Evolutionary conservation across 1,140 invertebrate genomes (phyloP).

Genomic region (Drosophila willistoni): DNA sequence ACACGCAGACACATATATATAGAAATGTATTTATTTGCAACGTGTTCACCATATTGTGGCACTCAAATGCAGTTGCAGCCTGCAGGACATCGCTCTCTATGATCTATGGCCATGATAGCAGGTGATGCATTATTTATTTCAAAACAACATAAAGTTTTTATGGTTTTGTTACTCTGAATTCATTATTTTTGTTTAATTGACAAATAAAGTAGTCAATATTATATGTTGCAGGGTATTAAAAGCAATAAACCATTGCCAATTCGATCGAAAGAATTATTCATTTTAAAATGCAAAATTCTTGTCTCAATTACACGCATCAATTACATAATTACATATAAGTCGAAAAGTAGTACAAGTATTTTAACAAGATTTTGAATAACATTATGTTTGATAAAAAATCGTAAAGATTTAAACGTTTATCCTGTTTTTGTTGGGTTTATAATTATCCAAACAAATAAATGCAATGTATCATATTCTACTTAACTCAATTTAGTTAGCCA

Average conservation of each 20-base stretch:
- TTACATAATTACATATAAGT: too few relatives aligned
- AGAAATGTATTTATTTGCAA: not conserved
- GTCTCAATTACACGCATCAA: too few relatives aligned
- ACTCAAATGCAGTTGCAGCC: not conserved
- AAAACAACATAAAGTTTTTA: not conserved
- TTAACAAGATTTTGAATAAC: too few relatives aligned
- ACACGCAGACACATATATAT: not conserved
- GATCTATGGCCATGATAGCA: not conserved
- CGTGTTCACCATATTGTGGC: not conserved
- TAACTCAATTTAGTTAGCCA: too few relatives aligned
- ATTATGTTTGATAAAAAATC: too few relatives aligned
- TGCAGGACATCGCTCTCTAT: not conserved
- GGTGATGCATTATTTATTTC: conserved; percentile 8
- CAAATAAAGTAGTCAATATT: not conserved
- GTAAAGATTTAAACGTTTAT: too few relatives aligned
- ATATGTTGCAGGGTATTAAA: too few relatives aligned
- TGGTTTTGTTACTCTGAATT: too few relatives aligned
- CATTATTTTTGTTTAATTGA: not conserved
- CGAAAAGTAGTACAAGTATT: too few relatives aligned
- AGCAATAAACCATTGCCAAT: not conserved
- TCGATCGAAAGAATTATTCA: not conserved
- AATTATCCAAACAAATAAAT: too few relatives aligned
- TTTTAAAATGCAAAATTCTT: not conserved
- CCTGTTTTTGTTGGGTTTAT: too few relatives aligned
- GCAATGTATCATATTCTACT: too few relatives aligned